phyloP scores from a whole-genome alignment of 2,797 vertebrate genomes.

The Podarcis lilfordi region DNA sequence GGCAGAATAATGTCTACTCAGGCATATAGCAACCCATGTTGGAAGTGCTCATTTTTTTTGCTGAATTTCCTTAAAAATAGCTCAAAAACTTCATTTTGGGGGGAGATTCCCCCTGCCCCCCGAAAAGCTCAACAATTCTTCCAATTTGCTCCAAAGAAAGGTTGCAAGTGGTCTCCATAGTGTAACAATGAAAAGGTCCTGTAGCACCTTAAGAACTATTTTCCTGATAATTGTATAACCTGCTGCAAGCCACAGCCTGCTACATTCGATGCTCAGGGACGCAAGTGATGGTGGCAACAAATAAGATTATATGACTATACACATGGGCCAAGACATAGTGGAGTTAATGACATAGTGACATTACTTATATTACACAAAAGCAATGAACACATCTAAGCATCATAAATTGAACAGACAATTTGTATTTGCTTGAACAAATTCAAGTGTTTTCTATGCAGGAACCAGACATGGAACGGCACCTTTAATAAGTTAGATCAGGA shows the following conservation, averaged over 20 bases:
- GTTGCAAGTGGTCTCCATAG: neutral
- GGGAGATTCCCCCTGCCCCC: no score
- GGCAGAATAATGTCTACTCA: no score
- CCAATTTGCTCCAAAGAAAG: neutral
- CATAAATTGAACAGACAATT: neutral
- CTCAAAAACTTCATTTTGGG: no score
- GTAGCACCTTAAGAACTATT: neutral
- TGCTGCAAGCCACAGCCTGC: neutral
- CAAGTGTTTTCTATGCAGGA: neutral
- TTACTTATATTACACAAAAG: neutral
- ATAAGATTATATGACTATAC: no score
- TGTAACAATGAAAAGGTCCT: neutral
- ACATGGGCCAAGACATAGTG: neutral
- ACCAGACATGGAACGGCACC: neutral
- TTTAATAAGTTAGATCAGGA: neutral
- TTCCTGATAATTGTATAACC: neutral
- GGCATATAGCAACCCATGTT: no score
- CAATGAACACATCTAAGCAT: neutral
- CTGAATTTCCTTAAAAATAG: no score
- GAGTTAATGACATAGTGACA: neutral
- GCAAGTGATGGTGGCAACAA: no score
- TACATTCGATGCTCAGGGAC: neutral
- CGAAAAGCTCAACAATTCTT: neutral
- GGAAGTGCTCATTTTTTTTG: no score
- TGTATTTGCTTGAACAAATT: neutral